These are phyloP conservation scores for Elaphurus davidianus DNA, from an alignment of 2,113 vertebrate genomes.

Conservation along the genomic window DNA sequence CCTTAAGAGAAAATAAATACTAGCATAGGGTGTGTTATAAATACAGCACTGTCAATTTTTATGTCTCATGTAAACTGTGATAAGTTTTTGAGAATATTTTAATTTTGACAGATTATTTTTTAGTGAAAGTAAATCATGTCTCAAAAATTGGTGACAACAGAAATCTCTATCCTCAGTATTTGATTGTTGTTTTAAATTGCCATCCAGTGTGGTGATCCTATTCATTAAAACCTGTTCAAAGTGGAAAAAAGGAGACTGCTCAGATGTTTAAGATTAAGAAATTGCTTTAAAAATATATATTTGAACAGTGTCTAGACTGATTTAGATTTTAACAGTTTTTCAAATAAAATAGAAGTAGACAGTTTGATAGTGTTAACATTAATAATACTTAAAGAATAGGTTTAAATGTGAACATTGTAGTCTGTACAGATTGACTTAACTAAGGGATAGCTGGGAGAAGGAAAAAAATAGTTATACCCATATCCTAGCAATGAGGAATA, in stretches of 20 bases:
- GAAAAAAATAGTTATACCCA: not conserved
- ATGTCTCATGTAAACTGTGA: slow-evolving; percentile 47
- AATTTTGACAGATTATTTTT: slow-evolving; percentile 36
- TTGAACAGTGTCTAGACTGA: not conserved
- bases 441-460: not conserved
- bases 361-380: not conserved
- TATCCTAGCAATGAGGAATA: not conserved
- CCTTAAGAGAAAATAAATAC: slow-evolving; percentile 75
- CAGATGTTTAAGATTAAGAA: slow-evolving; percentile 42
- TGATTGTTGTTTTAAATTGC: slow-evolving; percentile 55
- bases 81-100: slow-evolving; percentile 55
- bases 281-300: slow-evolving; percentile 47
- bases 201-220: slow-evolving; percentile 40
- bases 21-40: slow-evolving; percentile 79
- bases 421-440: not conserved
- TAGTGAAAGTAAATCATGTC: slow-evolving; percentile 64
- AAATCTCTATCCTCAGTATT: slow-evolving; percentile 55
- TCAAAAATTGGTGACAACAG: slow-evolving; percentile 9
- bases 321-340: slow-evolving; percentile 13
- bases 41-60: slow-evolving; percentile 59
- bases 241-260: slow-evolving; percentile 45
- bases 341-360: not conserved
- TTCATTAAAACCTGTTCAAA: slow-evolving; percentile 62
- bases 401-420: not conserved
- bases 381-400: not conserved